phyloP scores from a whole-genome alignment of 2,797 vertebrate genomes.

The Dermochelys coriacea region DNA sequence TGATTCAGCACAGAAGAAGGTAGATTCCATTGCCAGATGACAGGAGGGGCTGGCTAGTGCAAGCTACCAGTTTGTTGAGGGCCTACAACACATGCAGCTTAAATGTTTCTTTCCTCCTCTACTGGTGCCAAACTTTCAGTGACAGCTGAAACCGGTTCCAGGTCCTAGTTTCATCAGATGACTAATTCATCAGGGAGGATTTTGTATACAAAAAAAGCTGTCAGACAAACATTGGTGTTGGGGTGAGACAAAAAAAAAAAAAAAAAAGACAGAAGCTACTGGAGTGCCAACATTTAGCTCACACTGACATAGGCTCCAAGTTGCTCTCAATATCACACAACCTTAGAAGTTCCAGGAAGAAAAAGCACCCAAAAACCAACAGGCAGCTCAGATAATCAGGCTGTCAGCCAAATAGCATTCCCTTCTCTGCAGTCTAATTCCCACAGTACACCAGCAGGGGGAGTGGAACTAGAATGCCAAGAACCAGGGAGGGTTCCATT shows the following conservation, averaged over 20 bases:
- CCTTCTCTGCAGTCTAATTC: background rate
- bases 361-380: background rate
- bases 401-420: background rate
- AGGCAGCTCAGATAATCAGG: accelerated
- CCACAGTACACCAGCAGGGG: slow-evolving; percentile 37
- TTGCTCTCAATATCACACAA: background rate
- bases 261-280: background rate
- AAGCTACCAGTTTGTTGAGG: slow-evolving; percentile 1
- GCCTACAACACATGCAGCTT: background rate
- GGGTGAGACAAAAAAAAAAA: background rate
- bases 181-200: background rate
- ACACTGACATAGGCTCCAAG: accelerated
- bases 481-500: background rate
- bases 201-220: background rate
- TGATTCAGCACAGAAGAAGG: background rate
- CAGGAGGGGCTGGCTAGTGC: background rate
- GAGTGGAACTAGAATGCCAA: background rate
- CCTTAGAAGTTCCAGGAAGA: background rate
- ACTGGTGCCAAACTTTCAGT: background rate
- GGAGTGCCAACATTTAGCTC: background rate
- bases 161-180: background rate
- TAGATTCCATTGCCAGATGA: background rate
- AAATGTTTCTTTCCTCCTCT: background rate
- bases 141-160: background rate
- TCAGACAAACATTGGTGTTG: background rate